phyloP scores from a whole-genome alignment of 2,797 vertebrate species.

The Cossypha caffra region DNA sequence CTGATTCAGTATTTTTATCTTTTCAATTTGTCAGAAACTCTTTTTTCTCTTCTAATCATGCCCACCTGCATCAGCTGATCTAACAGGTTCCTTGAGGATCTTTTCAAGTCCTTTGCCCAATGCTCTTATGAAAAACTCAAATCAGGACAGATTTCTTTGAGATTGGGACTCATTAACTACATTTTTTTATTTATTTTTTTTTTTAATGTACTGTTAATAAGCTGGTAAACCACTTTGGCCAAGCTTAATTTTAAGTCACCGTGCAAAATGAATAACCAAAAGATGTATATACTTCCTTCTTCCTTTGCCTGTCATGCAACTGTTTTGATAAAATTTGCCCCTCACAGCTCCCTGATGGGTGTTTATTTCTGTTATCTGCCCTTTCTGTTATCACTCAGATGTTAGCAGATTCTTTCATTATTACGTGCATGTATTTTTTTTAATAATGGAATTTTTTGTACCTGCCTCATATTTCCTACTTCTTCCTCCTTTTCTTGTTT shows the following conservation, averaged over 20 bases:
- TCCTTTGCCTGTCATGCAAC: background rate
- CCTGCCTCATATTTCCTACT: background rate
- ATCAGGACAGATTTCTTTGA: background rate
- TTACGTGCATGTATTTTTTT: background rate
- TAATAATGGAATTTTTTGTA: background rate
- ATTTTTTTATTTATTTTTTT: background rate
- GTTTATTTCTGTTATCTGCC: background rate
- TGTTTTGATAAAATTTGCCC: background rate
- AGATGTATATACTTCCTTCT: background rate
- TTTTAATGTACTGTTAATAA: background rate
- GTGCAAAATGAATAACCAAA: background rate
- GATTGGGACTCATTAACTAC: background rate
- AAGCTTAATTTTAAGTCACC: background rate
- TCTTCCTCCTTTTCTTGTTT: background rate
- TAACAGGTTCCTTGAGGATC: background rate
- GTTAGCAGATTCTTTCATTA: background rate
- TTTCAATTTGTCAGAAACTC: background rate
- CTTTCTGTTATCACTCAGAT: background rate
- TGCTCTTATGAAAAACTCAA: background rate
- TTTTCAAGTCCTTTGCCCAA: background rate
- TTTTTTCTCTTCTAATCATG: background rate
- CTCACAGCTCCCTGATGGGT: background rate
- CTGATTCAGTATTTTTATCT: background rate
- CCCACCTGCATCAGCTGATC: accelerated
- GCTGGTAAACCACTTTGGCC: too few relatives aligned